Percentiles rank a stretch among this genome's conserved stretches.
These are phyloP conservation scores for Hypsopygia costalis DNA, from an alignment of 2,888 invertebrate species.

Conservation along the genomic window DNA sequence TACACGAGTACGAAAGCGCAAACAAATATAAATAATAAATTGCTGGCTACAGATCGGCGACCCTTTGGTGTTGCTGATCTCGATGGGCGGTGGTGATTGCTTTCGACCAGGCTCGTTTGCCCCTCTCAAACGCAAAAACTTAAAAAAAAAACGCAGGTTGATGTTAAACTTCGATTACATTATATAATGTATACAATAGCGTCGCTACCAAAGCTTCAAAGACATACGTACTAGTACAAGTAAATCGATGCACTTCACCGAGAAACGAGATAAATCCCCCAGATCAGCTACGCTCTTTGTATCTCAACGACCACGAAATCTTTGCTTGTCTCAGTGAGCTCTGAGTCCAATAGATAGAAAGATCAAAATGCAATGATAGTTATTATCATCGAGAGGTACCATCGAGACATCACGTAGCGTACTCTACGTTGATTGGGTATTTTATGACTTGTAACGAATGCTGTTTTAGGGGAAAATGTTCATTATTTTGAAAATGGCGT, in stretches of 20 bases:
- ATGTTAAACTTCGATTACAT: too few relatives aligned
- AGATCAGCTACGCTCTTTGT: conserved; percentile 27
- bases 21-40: too few relatives aligned
- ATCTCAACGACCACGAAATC: conserved; percentile 6
- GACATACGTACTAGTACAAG: conserved; percentile 6
- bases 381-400: not conserved
- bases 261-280: conserved; percentile 26
- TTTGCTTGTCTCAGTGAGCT: conserved; percentile 2
- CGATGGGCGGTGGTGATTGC: too few relatives aligned
- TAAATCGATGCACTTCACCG: conserved; percentile 30
- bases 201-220: not conserved
- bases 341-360: conserved; percentile 10
- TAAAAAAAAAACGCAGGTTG: too few relatives aligned
- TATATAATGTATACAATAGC: too few relatives aligned
- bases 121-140: too few relatives aligned
- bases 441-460: conserved; percentile 23
- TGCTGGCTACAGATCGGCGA: too few relatives aligned
- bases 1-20: too few relatives aligned
- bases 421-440: conserved; percentile 34
- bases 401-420: conserved; percentile 27
- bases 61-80: too few relatives aligned
- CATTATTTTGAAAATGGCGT: conserved; percentile 16
- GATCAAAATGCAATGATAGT: conserved; percentile 12
- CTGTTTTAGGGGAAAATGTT: conserved; percentile 13
- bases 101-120: too few relatives aligned